phyloP scores from a whole-genome alignment of 2,888 invertebrate genomes.

The Thysanoteuthis rhombus region DNA sequence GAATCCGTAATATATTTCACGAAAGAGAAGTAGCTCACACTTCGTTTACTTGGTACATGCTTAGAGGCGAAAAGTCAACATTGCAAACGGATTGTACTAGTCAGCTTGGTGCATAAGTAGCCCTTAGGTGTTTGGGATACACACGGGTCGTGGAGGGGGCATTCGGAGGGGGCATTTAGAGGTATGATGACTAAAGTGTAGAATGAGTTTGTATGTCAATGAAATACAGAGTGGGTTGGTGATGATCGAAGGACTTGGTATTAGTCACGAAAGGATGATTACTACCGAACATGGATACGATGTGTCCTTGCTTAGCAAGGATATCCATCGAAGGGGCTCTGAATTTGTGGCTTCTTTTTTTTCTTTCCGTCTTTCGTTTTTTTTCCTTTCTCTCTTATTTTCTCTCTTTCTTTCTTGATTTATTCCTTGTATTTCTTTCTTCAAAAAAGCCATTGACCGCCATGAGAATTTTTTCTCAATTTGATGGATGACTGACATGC shows the following conservation, averaged over 20 bases:
- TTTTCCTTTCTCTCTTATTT: too few relatives aligned
- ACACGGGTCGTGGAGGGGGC: neutral
- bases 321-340: too few relatives aligned
- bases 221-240: neutral
- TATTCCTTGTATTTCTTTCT: too few relatives aligned
- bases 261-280: neutral
- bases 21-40: neutral
- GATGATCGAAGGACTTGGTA: neutral
- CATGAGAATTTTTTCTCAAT: too few relatives aligned
- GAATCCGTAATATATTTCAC: neutral
- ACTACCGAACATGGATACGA: neutral
- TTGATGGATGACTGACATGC: too few relatives aligned
- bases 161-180: neutral
- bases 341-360: too few relatives aligned
- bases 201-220: too few relatives aligned
- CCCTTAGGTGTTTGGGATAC: neutral
- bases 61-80: neutral
- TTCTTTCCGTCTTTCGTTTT: too few relatives aligned
- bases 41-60: neutral
- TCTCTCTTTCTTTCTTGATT: too few relatives aligned
- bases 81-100: neutral
- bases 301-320: neutral
- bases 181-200: neutral
- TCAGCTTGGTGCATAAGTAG: neutral
- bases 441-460: too few relatives aligned